Base-by-base conservation (phyloP, 2,888 invertebrate species). In the Tethea ocularis region DNA sequence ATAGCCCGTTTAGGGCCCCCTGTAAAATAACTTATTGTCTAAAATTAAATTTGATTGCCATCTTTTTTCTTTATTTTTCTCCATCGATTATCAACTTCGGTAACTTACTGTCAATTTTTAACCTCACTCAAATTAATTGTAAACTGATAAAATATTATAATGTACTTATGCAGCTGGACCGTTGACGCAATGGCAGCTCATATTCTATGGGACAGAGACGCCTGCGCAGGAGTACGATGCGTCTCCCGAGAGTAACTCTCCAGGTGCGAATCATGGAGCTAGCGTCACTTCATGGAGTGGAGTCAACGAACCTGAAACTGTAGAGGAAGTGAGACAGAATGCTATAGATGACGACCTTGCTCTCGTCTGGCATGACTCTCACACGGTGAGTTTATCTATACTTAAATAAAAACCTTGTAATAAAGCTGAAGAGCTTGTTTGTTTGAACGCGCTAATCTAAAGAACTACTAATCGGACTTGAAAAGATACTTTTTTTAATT, bases 151-250 rank as follows among this genome's bases (percentile, higher is more conserved):
- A 33, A 33, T 26, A 33, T 36, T 1, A 22, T 1, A 29, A 15
- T 60, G 85, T 82, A 33, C 82, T 75, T 67, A 74, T 93, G 89
- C 94, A 77, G 94, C 95, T 77, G 92, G 91, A 46, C 91, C 92
- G 1, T 89, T 97, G 61, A 94, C 95, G 57, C 96, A 96, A 72
- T 97, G 97, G 97, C 95, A 96, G 84, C 87, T 97, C 77, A 95
- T 96, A 77, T 95, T 97, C 83, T 96, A 97, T 86, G 97, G 97
- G 51, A 97, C 97, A 1, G 95, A 95, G 67, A 88, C 89, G 1
- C 94, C 95, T 0, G 91, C 95, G 10, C 95, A 95, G 76, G 94
- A 94, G 56, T 89, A 86, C 52, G 90, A 97, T 80, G 97, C 96
- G 36, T 96, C 97, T 2, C 95, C 94, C 5, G 87, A 88, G 55